A percentile compares a stretch with the other conserved stretches of the same genome.
Evolutionary conservation across 2,797 vertebrate species (phyloP).

Genomic region (Anas bernieri): DNA sequence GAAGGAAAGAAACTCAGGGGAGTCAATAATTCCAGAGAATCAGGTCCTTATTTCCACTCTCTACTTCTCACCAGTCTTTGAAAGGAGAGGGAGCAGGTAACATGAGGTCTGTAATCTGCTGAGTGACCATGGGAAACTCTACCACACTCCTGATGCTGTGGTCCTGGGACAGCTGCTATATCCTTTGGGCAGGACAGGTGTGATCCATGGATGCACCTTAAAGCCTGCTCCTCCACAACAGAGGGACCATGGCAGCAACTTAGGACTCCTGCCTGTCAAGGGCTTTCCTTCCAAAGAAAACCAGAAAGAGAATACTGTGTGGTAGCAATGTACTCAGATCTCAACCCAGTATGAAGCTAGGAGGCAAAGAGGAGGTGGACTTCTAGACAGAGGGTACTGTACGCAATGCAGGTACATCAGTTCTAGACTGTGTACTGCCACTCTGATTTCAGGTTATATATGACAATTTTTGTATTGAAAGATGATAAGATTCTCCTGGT

Average conservation of each 20-base stretch:
- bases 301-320: fast-evolving
- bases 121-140: neutral
- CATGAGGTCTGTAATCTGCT: neutral
- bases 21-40: neutral
- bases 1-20: neutral
- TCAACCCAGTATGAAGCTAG: neutral
- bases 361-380: fast-evolving
- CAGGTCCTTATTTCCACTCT: fast-evolving
- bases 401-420: neutral
- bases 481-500: neutral
- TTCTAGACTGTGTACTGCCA: neutral
- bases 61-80: neutral
- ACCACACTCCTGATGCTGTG: neutral
- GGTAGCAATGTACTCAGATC: neutral
- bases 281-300: neutral
- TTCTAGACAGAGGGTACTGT: neutral
- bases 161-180: neutral
- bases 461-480: neutral
- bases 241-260: fast-evolving
- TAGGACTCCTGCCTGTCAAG: neutral
- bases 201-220: neutral
- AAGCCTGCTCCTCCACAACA: neutral
- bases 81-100: neutral
- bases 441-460: neutral
- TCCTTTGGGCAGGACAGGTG: neutral